phyloP scores from a whole-genome alignment of 2,113 vertebrate species.

The Nyctibius bracteatus region DNA sequence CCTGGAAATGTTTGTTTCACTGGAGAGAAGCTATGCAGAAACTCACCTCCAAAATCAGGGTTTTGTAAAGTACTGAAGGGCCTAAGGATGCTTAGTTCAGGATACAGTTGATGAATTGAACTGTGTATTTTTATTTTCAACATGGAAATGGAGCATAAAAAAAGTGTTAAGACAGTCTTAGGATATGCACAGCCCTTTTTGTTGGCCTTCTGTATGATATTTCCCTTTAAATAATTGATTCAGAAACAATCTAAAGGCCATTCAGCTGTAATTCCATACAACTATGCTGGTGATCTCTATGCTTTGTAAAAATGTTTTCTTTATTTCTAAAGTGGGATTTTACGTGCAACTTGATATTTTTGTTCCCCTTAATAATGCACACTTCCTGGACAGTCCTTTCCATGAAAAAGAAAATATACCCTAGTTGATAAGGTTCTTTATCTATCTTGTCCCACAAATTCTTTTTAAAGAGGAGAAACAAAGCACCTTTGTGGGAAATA shows the following conservation, averaged over 20 bases:
- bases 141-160: not conserved
- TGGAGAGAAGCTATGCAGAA: not conserved
- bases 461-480: not conserved
- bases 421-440: not conserved
- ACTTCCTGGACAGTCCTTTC: not conserved
- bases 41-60: not conserved
- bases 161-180: not conserved
- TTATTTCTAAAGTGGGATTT: not conserved
- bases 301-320: not conserved
- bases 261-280: not conserved
- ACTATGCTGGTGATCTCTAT: not conserved
- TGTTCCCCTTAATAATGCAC: not conserved
- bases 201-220: not conserved
- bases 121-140: not conserved
- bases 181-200: not conserved
- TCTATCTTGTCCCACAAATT: not conserved
- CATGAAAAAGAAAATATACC: not conserved
- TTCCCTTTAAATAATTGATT: not conserved
- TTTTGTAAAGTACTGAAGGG: not conserved
- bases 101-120: not conserved
- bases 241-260: not conserved
- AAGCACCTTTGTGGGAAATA: not conserved
- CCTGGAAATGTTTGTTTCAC: not conserved
- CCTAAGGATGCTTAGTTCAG: not conserved
- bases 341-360: not conserved